Evolutionary conservation across 2,888 invertebrate species (phyloP).

Genomic region (Lottia scabra): DNA sequence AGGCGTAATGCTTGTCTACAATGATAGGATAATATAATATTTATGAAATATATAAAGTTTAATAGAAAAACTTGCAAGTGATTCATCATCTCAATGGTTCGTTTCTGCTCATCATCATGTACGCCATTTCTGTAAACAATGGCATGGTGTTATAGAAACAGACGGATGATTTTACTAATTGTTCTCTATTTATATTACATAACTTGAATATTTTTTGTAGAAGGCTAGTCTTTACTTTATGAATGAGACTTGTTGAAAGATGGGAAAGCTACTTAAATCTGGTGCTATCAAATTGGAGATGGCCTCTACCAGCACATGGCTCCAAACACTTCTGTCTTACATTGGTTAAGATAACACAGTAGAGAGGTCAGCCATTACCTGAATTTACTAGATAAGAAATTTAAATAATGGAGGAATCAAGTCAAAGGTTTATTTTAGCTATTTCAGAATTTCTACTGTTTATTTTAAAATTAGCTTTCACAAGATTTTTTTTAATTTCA

Average conservation of each 20-base stretch:
- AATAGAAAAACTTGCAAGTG: background rate
- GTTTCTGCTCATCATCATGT: background rate
- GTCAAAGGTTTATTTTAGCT: background rate
- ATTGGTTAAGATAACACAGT: constrained; percentile 15
- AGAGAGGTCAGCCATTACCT: constrained; percentile 21
- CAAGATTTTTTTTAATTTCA: too few species aligned
- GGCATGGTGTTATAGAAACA: background rate
- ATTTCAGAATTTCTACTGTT: too few species aligned
- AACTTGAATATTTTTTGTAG: too few species aligned
- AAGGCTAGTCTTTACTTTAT: background rate
- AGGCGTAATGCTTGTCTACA: background rate
- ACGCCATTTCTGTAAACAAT: background rate
- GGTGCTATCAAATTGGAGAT: background rate
- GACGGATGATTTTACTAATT: background rate
- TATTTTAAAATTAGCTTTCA: too few species aligned
- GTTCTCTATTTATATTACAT: background rate
- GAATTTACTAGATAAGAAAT: constrained; percentile 4
- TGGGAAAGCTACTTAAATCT: background rate
- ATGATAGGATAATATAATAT: background rate
- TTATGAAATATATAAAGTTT: background rate
- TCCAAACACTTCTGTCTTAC: constrained; percentile 20
- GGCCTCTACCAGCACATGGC: constrained; percentile 19
- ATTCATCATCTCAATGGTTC: background rate
- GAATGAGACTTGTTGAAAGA: constrained; percentile 3
- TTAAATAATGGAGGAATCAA: background rate